Evolutionary conservation across 2,113 vertebrate species (phyloP), one percentile per base, ranked within the genome.

Genomic region (Cinclus cinclus): DNA sequence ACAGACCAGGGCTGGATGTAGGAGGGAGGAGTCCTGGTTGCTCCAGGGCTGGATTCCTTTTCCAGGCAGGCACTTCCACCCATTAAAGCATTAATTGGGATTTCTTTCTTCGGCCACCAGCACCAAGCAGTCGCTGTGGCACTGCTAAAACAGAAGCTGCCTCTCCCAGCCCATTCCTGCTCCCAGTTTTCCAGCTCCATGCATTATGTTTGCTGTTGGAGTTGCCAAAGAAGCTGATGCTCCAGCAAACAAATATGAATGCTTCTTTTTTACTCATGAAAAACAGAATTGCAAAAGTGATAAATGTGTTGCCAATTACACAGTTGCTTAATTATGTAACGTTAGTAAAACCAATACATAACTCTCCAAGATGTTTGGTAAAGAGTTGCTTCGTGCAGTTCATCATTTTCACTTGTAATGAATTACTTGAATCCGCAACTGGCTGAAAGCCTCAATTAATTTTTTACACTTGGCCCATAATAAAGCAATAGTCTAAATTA

Each of bases 301-400:
- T 95, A 89, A 97, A 97, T 96, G 94, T 92, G 90, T 84, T 97
- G 96, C 94, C 95, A 97, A 91, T 97, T 96, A 96, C 91, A 96
- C 96, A 96, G 94, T 96, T 95, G 95, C 91, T 97, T 97, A 97
- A 96, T 97, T 97, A 95, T 79, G 89, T 95, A 92, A 97, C 53
- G 23, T 96, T 87, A 89, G 83, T 83, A 94, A 96, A 90, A 92
- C 93, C 96, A 96, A 95, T 95, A 76, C 89, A 86, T 92, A 96
- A 91, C 88, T 95, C 91, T 92, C 85, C 90, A 77, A 94, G 92
- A 95, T 94, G 74, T 95, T 96, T 94, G 88, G 90, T 85, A 47
- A 80, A 87, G 91, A 91, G 93, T 86, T 88, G 83, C 83, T 59
- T 71, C 10, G 15, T 92, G 92, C 73, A 71, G 89, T 97, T 97